A percentile compares a stretch with the other conserved stretches of the same genome.
phyloP scores from a whole-genome alignment of 1,140 invertebrate species.

The Trichoplusia ni region DNA sequence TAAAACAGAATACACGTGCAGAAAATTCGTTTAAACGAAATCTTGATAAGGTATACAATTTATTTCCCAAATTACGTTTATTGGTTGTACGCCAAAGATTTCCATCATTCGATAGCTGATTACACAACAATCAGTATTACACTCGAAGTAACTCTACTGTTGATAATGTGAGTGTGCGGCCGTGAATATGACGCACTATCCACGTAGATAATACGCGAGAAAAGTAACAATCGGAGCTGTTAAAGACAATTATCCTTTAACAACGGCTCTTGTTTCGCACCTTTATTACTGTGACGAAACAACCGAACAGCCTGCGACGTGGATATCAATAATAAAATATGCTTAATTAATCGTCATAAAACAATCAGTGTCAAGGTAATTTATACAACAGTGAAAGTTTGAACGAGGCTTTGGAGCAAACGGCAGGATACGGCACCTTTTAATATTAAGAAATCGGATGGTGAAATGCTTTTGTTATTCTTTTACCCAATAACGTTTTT shows the following conservation, averaged over 20 bases:
- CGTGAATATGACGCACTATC: slow-evolving; percentile 22
- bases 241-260: neutral
- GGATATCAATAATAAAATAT: neutral
- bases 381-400: neutral
- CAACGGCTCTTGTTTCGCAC: neutral
- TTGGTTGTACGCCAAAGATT: neutral
- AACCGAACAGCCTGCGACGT: neutral
- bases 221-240: neutral
- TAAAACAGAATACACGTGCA: no score
- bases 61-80: neutral
- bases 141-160: slow-evolving; percentile 3
- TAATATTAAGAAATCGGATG: no score
- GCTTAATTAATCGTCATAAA: neutral
- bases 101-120: slow-evolving; percentile 4
- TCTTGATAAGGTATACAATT: neutral
- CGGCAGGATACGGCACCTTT: no score
- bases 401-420: neutral
- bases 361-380: neutral
- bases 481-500: no score
- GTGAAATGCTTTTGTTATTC: no score
- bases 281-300: neutral
- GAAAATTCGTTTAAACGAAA: neutral
- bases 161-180: slow-evolving; percentile 18
- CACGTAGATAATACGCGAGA: slow-evolving; percentile 1
- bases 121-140: slow-evolving; percentile 4